Conservation (phyloP, 2,797 vertebrate genomes). For the Leptoclinus maculatus region DNA sequence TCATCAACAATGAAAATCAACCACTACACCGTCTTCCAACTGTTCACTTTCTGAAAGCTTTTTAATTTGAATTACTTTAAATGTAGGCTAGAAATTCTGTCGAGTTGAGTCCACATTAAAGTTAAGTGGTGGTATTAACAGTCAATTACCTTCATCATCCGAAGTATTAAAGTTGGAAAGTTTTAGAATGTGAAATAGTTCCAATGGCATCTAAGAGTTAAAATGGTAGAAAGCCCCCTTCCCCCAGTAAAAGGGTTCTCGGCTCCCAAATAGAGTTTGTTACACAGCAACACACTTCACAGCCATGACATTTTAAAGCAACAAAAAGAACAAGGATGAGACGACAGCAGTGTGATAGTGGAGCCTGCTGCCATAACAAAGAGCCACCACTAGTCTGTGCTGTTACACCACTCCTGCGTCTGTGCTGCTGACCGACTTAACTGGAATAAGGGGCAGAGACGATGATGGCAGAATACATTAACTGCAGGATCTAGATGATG, state of each 20-base stretch:
- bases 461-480: slow-evolving; percentile 79
- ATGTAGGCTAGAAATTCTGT: background rate
- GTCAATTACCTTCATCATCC: background rate
- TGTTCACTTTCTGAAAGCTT: background rate
- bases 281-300: background rate
- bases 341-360: slow-evolving; percentile 4
- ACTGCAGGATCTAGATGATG: slow-evolving; percentile 48
- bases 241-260: too few species aligned
- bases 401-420: slow-evolving; percentile 70
- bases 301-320: background rate
- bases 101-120: background rate
- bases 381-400: slow-evolving; percentile 74
- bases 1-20: too few species aligned
- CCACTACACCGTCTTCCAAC: background rate
- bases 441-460: slow-evolving; percentile 52
- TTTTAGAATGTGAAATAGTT: background rate
- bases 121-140: background rate
- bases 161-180: background rate
- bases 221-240: background rate
- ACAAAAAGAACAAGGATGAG: background rate
- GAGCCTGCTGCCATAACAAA: slow-evolving; percentile 38
- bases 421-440: slow-evolving; percentile 73
- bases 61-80: background rate
- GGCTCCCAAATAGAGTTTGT: background rate
- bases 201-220: background rate